Evolutionary conservation across 2,113 vertebrate genomes (phyloP).

Genomic region (Panurus biarmicus): DNA sequence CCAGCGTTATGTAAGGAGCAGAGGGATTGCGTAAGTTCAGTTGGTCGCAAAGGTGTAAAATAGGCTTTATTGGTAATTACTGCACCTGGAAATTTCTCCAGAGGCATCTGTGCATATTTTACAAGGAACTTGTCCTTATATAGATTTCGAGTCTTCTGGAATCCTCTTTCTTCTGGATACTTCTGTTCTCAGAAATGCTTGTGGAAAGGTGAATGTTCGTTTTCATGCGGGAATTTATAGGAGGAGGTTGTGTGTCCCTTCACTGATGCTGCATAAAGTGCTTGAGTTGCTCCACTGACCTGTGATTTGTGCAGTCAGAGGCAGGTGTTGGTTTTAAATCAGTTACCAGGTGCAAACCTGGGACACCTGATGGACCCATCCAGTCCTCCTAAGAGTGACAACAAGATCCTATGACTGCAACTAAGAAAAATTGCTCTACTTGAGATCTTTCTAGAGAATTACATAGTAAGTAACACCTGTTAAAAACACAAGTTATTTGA

Average conservation of each 20-base stretch:
- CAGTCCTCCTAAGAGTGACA: not conserved
- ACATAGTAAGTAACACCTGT: not conserved
- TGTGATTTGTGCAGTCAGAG: not conserved
- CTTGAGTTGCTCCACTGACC: not conserved
- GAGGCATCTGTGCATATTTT: not conserved
- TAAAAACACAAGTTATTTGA: not conserved
- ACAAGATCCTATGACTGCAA: not conserved
- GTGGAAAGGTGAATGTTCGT: not conserved
- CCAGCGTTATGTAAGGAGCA: slow-evolving; percentile 37
- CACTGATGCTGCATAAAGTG: not conserved
- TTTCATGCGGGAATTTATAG: not conserved
- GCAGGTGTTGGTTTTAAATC: not conserved
- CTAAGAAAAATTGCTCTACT: not conserved
- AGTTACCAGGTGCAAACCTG: not conserved
- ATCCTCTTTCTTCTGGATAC: not conserved
- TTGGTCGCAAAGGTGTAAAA: slow-evolving; percentile 27
- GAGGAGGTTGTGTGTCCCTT: not conserved
- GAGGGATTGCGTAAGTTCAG: slow-evolving; percentile 23
- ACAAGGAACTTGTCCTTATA: not conserved
- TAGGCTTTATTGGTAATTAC: not conserved
- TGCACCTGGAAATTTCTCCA: not conserved
- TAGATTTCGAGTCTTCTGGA: not conserved
- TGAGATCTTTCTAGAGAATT: not conserved
- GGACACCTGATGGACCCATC: not conserved
- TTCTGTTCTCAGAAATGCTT: not conserved